Evolutionary conservation across 2,113 vertebrate species (phyloP).

Genomic region (Anolis carolinensis): DNA sequence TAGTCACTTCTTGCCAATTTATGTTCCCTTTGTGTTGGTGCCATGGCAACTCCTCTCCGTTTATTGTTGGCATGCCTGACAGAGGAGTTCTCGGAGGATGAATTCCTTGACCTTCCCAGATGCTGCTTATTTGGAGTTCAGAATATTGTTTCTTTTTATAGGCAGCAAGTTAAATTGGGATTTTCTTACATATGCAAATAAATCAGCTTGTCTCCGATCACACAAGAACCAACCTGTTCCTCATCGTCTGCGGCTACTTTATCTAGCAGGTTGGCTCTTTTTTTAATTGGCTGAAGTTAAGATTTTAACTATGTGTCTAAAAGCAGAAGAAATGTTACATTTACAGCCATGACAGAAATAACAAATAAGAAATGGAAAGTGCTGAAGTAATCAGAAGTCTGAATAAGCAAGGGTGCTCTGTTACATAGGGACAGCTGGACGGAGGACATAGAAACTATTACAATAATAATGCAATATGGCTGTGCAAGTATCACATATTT

Average conservation of each 20-base stretch:
- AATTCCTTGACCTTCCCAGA: slow-evolving; percentile 50
- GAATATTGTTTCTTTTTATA: slow-evolving; percentile 44
- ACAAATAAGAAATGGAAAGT: not conserved
- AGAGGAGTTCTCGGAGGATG: slow-evolving; percentile 30
- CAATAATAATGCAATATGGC: not conserved
- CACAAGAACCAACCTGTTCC: slow-evolving; percentile 26
- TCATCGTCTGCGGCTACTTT: slow-evolving; percentile 21
- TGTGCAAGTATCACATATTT: not conserved
- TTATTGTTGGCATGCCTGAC: slow-evolving; percentile 39
- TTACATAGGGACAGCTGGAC: not conserved
- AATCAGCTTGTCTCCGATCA: slow-evolving; percentile 35
- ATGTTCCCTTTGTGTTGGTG: slow-evolving; percentile 38
- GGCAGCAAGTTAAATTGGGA: slow-evolving; percentile 39
- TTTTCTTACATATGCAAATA: slow-evolving; percentile 37
- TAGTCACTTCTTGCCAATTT: slow-evolving; percentile 33
- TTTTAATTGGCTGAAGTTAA: slow-evolving; percentile 19
- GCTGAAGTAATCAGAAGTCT: not conserved
- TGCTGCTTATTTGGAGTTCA: slow-evolving; percentile 47
- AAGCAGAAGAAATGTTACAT: slow-evolving; percentile 18
- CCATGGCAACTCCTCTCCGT: slow-evolving; percentile 33
- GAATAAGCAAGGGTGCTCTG: not conserved
- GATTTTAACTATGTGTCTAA: slow-evolving; percentile 35
- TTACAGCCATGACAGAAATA: slow-evolving; percentile 19
- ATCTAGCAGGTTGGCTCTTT: not conserved
- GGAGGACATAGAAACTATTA: not conserved